These are phyloP conservation scores for Macrotis lagotis DNA, from an alignment of 2,113 vertebrate species.

Conservation along the genomic window DNA sequence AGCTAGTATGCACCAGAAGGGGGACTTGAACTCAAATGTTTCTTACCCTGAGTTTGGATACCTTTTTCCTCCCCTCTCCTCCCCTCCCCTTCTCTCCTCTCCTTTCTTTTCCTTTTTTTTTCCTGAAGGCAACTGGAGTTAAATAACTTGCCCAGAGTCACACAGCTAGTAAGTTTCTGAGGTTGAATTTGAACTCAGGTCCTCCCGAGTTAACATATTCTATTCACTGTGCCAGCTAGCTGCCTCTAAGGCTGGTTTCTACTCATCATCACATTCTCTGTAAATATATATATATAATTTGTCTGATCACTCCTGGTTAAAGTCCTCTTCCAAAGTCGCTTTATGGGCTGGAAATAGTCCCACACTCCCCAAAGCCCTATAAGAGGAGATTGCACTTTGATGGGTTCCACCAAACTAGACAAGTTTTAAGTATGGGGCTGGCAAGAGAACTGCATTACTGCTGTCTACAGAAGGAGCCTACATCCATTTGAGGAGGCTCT, in stretches of 20 bases:
- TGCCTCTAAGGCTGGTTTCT: not conserved
- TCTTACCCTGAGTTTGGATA: too few relatives aligned
- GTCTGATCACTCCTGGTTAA: not conserved
- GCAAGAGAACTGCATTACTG: not conserved
- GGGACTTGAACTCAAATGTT: too few relatives aligned
- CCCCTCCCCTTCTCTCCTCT: accelerated
- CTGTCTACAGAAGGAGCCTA: not conserved
- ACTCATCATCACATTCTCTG: not conserved
- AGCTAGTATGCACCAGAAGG: too few relatives aligned
- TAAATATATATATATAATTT: not conserved
- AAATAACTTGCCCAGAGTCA: too few relatives aligned
- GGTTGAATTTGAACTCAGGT: too few relatives aligned
- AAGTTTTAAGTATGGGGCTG: too few relatives aligned
- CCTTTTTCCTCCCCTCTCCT: too few relatives aligned
- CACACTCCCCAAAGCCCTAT: not conserved
- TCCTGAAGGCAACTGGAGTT: too few relatives aligned
- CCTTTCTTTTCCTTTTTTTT: too few relatives aligned
- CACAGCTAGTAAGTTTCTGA: too few relatives aligned
- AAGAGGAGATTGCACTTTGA: not conserved
- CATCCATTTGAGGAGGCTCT: not conserved
- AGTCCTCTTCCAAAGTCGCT: not conserved
- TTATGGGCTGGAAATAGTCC: not conserved
- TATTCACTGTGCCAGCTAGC: too few relatives aligned
- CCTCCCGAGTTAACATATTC: too few relatives aligned
- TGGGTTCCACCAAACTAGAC: not conserved